Conservation (phyloP, 2,797 vertebrate genomes). For the Harpagifer antarcticus region DNA sequence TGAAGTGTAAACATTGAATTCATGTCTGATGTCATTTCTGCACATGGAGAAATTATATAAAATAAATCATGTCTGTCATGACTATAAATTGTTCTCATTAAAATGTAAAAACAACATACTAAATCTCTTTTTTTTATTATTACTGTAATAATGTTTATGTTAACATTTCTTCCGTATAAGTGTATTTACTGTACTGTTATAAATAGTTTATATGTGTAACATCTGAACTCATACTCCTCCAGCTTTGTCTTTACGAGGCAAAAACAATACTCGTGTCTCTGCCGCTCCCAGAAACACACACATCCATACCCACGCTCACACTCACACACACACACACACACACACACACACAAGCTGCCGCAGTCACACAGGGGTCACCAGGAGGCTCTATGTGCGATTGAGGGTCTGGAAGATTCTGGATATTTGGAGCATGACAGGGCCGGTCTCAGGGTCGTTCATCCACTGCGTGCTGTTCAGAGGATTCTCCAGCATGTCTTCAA, state of each 20-base stretch:
- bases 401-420: conserved; percentile 99
- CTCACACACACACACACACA: conserved; percentile 35
- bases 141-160: conserved; percentile 74
- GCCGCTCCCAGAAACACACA: conserved; percentile 41
- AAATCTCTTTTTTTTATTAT: conserved; percentile 73
- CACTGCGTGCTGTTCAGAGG: conserved; percentile 99
- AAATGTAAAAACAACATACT: conserved; percentile 82
- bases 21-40: conserved; percentile 74
- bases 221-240: conserved; percentile 70
- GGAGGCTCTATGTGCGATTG: conserved; percentile 92
- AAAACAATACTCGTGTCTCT: conserved; percentile 71
- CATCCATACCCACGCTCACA: conserved; percentile 26
- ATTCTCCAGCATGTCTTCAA: conserved; percentile 99
- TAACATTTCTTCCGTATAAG: conserved; percentile 79
- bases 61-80: conserved; percentile 81
- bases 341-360: conserved; percentile 24
- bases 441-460: conserved; percentile 99
- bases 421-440: conserved; percentile 99
- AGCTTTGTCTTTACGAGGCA: conserved; percentile 74
- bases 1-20: conserved; percentile 82
- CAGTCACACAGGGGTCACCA: conserved; percentile 70
- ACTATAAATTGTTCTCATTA: conserved; percentile 77
- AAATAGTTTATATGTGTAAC: conserved; percentile 83
- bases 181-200: conserved; percentile 83
- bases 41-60: conserved; percentile 82